These are phyloP conservation scores for Lepeophtheirus nordmannii DNA, from an alignment of 2,888 invertebrate species.

Conservation along the genomic window DNA sequence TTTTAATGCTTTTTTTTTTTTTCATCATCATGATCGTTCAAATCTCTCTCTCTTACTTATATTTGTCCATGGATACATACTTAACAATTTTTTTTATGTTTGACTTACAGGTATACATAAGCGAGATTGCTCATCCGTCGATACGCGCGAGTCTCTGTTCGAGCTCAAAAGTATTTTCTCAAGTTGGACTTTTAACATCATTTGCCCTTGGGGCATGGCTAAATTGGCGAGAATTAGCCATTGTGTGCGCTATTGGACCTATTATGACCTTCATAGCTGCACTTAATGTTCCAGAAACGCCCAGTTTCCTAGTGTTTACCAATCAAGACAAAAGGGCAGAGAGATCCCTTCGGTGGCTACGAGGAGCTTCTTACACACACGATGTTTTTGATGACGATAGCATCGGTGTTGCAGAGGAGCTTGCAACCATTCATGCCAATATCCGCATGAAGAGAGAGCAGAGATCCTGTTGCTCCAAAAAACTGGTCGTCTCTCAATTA, in stretches of 20 bases:
- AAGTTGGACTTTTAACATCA: conserved; percentile 65
- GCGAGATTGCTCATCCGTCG: conserved; percentile 72
- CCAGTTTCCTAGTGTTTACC: conserved; percentile 60
- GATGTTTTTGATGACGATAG: not conserved
- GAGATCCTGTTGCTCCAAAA: conserved; percentile 26
- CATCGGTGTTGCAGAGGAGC: conserved; percentile 42
- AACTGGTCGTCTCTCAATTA: conserved; percentile 34
- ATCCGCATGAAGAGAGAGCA: conserved; percentile 33
- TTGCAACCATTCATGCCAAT: conserved; percentile 53
- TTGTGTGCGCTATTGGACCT: conserved; percentile 60
- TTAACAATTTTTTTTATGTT: too few species aligned
- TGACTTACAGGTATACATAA: conserved; percentile 54
- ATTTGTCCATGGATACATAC: not conserved
- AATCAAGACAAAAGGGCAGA: conserved; percentile 57
- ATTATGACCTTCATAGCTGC: conserved; percentile 55
- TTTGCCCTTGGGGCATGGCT: conserved; percentile 66
- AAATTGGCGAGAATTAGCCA: conserved; percentile 68
- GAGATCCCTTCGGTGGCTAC: conserved; percentile 57
- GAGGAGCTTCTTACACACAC: conserved; percentile 61
- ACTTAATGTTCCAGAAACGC: conserved; percentile 71
- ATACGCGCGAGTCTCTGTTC: conserved; percentile 73
- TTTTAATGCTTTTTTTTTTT: not conserved
- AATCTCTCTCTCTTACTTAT: not conserved
- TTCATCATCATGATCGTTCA: not conserved
- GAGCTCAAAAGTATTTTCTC: conserved; percentile 66